These are phyloP conservation scores for Thera obeliscata DNA, from an alignment of 2,888 invertebrate species.

Conservation along the genomic window DNA sequence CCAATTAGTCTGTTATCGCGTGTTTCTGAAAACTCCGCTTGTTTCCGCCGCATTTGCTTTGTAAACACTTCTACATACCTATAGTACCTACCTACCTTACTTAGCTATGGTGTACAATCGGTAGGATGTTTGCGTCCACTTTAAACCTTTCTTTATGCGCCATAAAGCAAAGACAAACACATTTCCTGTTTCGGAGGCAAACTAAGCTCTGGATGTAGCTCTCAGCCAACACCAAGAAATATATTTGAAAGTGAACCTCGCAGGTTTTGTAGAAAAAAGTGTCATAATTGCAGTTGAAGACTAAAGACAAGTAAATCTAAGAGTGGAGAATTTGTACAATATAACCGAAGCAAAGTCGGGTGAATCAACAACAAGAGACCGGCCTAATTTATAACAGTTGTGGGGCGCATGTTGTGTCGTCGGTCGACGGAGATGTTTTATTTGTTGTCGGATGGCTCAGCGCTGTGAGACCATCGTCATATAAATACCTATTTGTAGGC, in stretches of 20 bases:
- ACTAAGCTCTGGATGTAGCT: not conserved
- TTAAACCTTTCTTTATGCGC: conserved; percentile 11
- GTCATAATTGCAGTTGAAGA: too few species aligned
- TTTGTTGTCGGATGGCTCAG: not conserved
- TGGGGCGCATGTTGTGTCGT: not conserved
- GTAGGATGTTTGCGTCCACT: conserved; percentile 17
- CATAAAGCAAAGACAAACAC: conserved; percentile 12
- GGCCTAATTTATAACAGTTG: not conserved
- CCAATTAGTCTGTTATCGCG: conserved; percentile 33
- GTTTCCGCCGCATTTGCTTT: conserved; percentile 29
- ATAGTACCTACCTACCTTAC: not conserved
- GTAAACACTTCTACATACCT: conserved; percentile 27
- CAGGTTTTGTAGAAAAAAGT: not conserved
- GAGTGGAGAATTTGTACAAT: not conserved
- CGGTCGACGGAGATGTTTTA: not conserved
- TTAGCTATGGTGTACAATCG: not conserved
- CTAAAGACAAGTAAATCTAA: too few species aligned
- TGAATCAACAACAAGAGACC: not conserved
- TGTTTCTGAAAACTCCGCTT: conserved; percentile 32
- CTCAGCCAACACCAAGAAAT: not conserved
- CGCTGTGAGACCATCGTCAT: not conserved
- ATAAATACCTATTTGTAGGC: not conserved
- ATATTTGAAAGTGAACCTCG: not conserved
- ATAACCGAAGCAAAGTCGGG: not conserved
- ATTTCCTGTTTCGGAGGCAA: conserved; percentile 9